These are phyloP conservation scores for Drosophila kepulauana DNA, from an alignment of 1,140 invertebrate genomes.

Conservation along the genomic window DNA sequence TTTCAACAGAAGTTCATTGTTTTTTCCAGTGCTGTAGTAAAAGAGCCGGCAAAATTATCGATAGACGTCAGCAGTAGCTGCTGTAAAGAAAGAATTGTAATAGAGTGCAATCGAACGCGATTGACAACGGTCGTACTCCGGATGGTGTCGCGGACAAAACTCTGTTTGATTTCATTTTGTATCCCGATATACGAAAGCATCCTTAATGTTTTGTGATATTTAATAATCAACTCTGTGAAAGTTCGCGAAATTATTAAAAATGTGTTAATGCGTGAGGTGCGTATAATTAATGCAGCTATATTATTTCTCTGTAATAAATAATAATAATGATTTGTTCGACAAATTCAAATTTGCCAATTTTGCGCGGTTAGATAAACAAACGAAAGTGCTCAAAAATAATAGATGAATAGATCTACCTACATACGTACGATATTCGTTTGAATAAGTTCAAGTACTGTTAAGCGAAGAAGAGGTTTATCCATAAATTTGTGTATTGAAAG, in stretches of 20 bases:
- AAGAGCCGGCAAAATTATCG: constrained; percentile 29
- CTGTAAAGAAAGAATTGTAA: constrained; percentile 36
- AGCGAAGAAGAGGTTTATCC: neutral
- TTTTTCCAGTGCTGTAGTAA: constrained; percentile 2
- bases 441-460: neutral
- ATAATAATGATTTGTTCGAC: neutral
- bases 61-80: constrained; percentile 20
- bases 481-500: constrained; percentile 8
- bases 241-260: constrained; percentile 14
- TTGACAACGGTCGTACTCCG: constrained; percentile 36
- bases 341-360: constrained; percentile 18
- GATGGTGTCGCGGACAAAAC: constrained; percentile 6
- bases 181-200: constrained; percentile 12
- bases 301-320: neutral
- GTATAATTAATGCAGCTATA: neutral
- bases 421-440: too few species aligned
- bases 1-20: constrained; percentile 4
- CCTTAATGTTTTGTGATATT: constrained; percentile 14
- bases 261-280: neutral
- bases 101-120: constrained; percentile 50
- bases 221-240: neutral
- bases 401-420: neutral
- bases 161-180: constrained; percentile 18
- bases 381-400: constrained; percentile 10
- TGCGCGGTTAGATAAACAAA: constrained; percentile 21